Percentiles rank a stretch among this genome's conserved stretches.
These are phyloP conservation scores for Colaptes auratus DNA, from an alignment of 2,113 vertebrate species.

Conservation along the genomic window DNA sequence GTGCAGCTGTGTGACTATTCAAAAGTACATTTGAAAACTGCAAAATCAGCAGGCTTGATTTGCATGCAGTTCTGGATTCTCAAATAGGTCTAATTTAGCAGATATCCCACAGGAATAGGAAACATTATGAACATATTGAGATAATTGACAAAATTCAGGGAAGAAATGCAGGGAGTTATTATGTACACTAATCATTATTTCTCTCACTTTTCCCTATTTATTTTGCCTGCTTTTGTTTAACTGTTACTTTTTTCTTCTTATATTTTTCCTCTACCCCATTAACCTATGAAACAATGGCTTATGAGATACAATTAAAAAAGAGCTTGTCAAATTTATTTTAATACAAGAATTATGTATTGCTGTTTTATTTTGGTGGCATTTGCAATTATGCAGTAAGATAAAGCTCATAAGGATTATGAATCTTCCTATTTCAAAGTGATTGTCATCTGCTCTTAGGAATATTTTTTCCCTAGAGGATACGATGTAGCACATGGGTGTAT, in stretches of 20 bases:
- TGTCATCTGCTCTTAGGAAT: not conserved
- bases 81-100: slow-evolving; percentile 26
- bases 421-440: not conserved
- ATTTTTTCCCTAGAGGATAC: not conserved
- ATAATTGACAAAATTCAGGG: slow-evolving; percentile 9
- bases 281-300: not conserved
- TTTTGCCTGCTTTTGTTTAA: not conserved
- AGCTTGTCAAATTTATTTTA: not conserved
- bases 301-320: not conserved
- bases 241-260: not conserved
- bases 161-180: not conserved
- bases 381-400: not conserved
- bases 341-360: not conserved
- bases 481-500: not conserved
- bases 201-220: not conserved
- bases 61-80: not conserved
- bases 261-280: not conserved
- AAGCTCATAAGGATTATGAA: not conserved
- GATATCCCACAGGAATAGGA: not conserved
- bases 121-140: not conserved
- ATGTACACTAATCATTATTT: not conserved
- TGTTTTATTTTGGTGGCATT: not conserved
- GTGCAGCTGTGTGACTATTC: not conserved
- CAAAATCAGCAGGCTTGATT: slow-evolving; percentile 8
- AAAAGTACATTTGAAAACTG: slow-evolving; percentile 5